Base-by-base conservation (phyloP, 2,113 vertebrate species). In the Neotoma lepida region DNA sequence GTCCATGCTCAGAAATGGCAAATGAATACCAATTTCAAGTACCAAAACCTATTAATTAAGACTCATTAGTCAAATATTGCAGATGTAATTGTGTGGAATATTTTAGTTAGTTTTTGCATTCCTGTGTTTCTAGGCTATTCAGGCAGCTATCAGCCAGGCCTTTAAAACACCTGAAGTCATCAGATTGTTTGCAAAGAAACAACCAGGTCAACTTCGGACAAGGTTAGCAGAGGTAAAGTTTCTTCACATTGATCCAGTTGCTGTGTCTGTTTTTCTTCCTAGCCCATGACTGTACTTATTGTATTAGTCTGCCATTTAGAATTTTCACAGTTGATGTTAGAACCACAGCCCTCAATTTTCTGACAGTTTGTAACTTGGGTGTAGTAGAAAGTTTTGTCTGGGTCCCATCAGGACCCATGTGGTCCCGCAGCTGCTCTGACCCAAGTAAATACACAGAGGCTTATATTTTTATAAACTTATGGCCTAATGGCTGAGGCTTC, bases 161-260 rank as follows among this genome's bases (percentile, higher is more conserved):
- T 99, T 99, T 98, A 99, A 99, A 98, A 99, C 99, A 26, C 99
- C 99, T 0, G 99, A 99, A 97, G 99, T 99, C 89, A 99, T 99
- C 97, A 98, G 99, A 89, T 98, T 99, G 94, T 99, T 86, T 86
- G 84, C 84, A 26, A 86, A 99, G 98, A 99, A 99, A 97, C 99
- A 99, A 97, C 99, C 99, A 0, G 99, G 99, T 56, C 99, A 99
- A 95, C 96, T 99, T 94, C 98, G 99, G 97, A 99, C 99, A 84
- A 98, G 99, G 94, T 96, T 99, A 96, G 99, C 99, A 89, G 99
- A 99, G 99, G 99, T 99, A 97, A 98, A 95, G 54, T 49, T 77
- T 94, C 86, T 81, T 92, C 81, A 49, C 39, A 28, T 71, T 70
- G 73, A 56, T 84, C 26, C 18, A 6, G 5, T 86, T 24, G 2